Evolutionary conservation across 2,797 vertebrate genomes (phyloP), one percentile per base, ranked within the genome.

Genomic region (Eutrigla gurnardus): DNA sequence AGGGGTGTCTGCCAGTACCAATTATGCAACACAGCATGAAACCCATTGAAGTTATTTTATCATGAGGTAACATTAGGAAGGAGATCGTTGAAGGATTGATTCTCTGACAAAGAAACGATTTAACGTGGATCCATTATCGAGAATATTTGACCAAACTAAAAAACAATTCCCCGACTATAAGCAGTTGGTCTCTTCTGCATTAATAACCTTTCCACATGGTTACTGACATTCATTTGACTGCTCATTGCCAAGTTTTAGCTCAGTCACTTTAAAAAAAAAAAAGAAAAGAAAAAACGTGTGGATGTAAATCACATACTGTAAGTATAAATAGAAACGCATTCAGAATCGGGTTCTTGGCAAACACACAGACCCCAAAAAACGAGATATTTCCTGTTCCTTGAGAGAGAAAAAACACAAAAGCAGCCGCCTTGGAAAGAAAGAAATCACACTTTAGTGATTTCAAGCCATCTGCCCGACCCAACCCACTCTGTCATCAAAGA

Each of bases 381-480:
- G 2, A 65, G 3, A 65, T n/a, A 11, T 25, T 17, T 35, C 17
- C 13, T 52, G 55, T 68, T 54, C 25, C 12, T 54, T 6, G 25
- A 25, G 25, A 25, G 25, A 25, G 25, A 25, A 25, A 0, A 50
- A 65, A 81, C 57, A 59, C 64, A 42, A 18, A 50, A 4, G 7
- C 57, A 66, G 54, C 49, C 25, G 25, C 25, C 25, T 1, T 25
- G 25, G 25, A 25, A 25, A 25, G 25, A 25, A 25, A 1, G 25
- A 25, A 25, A 25, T 25, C 25, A 25, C 2, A 25, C 25, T 25
- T 25, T 25, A 25, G 25, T 37, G 25, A 54, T 70, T 60, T 53
- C 52, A 69, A 35, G 8, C 54, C 63, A 47, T 71, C 61, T 81
- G 50, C 13, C 32, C 54, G 66, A 9, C 9, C 47, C 45, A 25